Evolutionary conservation across 2,113 vertebrate genomes (phyloP).

Genomic region (Microcebus jonahi): DNA sequence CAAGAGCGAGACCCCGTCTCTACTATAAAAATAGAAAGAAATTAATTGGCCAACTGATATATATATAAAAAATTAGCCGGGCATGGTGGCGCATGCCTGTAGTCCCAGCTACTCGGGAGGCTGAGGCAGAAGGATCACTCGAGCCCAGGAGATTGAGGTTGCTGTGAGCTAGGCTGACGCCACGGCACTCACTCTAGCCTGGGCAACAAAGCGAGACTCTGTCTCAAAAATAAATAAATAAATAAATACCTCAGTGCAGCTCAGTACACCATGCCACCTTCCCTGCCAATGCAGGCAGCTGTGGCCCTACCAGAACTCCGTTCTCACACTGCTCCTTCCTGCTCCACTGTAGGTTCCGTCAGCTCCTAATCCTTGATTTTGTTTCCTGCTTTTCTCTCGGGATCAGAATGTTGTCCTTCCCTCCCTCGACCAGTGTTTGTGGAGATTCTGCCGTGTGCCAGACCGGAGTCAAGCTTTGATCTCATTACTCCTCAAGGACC

Average conservation of each 20-base stretch:
- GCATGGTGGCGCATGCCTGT: too few relatives aligned
- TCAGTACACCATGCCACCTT: not conserved
- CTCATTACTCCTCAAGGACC: not conserved
- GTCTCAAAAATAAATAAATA: not conserved
- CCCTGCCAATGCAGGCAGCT: too few relatives aligned
- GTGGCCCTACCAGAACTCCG: rapidly evolving
- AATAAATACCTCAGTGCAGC: not conserved
- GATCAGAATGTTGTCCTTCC: not conserved
- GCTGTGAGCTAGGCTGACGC: too few relatives aligned
- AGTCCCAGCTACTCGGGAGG: too few relatives aligned
- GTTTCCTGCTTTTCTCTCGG: not conserved
- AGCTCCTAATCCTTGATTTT: not conserved
- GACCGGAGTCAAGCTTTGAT: not conserved
- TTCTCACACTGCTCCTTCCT: not conserved
- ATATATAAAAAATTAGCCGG: too few relatives aligned
- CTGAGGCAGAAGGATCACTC: too few relatives aligned
- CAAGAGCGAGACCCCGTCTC: too few relatives aligned
- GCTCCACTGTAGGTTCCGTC: not conserved
- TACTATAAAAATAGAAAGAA: too few relatives aligned
- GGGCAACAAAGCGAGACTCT: too few relatives aligned
- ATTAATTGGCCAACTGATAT: too few relatives aligned
- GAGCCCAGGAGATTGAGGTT: too few relatives aligned
- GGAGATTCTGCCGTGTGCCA: not conserved
- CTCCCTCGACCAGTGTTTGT: not conserved
- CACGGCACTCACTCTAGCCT: too few relatives aligned